Percentiles rank a stretch among this genome's conserved stretches.
These are phyloP conservation scores for Mythimna albipuncta DNA, from an alignment of 2,888 invertebrate species.

Conservation along the genomic window DNA sequence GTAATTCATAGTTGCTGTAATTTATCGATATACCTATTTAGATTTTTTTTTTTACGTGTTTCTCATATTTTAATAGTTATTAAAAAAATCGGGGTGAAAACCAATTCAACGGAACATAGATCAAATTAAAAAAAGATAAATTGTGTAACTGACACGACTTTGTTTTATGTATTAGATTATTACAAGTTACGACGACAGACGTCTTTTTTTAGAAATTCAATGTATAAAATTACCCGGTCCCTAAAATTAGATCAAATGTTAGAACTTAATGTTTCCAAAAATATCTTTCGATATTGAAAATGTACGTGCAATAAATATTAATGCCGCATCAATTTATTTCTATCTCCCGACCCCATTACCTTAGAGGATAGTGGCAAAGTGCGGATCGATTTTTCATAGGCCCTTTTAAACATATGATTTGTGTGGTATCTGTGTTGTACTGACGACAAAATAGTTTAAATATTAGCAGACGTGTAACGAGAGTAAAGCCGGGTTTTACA, in stretches of 20 bases:
- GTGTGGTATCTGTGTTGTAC: constrained; percentile 45
- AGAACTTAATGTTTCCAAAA: background rate
- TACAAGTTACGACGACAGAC: background rate
- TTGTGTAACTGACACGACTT: no score
- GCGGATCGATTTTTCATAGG: constrained; percentile 62
- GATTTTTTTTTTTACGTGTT: no score
- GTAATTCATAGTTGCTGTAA: no score
- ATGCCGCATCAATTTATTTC: constrained; percentile 48
- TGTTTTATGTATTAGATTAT: no score
- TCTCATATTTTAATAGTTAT: no score
- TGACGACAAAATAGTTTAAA: constrained; percentile 26
- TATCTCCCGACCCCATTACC: constrained; percentile 16
- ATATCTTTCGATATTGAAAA: background rate
- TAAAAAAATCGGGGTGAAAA: no score
- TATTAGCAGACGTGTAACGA: background rate
- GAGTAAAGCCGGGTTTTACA: background rate
- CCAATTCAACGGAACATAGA: no score
- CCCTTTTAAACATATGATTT: constrained; percentile 60
- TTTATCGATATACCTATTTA: no score
- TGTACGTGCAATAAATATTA: background rate
- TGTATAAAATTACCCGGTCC: no score
- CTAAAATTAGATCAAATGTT: no score
- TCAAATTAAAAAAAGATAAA: no score
- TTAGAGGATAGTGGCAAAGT: constrained; percentile 63
- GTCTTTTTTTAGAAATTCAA: background rate